phyloP scores from a whole-genome alignment of 2,113 vertebrate genomes.

The Oryzias melastigma region DNA sequence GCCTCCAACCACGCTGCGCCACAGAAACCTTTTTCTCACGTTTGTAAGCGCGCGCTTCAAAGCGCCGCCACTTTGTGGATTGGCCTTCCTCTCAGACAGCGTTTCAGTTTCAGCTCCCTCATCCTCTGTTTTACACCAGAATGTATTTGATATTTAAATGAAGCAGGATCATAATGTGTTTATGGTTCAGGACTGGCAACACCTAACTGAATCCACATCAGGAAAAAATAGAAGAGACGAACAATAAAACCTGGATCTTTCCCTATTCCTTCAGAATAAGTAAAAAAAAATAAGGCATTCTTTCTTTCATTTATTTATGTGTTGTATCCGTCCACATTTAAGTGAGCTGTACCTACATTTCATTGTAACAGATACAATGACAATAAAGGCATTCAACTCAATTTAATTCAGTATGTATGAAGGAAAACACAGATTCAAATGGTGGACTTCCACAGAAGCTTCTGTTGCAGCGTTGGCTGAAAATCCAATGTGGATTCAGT shows the following conservation, averaged over 20 bases:
- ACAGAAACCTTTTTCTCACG: constrained; percentile 33
- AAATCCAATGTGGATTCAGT: constrained; percentile 33
- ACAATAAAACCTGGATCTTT: not conserved
- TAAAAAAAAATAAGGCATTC: too few species aligned
- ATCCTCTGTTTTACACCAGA: constrained; percentile 73
- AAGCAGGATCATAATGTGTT: constrained; percentile 78
- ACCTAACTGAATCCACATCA: constrained; percentile 56
- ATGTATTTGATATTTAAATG: constrained; percentile 78
- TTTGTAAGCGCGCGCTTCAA: constrained; percentile 31
- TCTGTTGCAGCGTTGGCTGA: constrained; percentile 29
- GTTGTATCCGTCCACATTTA: too few species aligned
- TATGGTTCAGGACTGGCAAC: constrained; percentile 66
- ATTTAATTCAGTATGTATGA: not conserved
- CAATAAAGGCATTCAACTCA: too few species aligned
- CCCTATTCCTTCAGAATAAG: too few species aligned
- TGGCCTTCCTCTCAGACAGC: constrained; percentile 73
- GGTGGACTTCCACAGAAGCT: constrained; percentile 47
- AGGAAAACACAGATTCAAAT: constrained; percentile 59
- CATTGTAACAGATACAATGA: too few species aligned
- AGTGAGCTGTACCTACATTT: too few species aligned
- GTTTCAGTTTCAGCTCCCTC: constrained; percentile 76
- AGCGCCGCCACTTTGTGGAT: constrained; percentile 72
- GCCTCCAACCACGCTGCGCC: not conserved
- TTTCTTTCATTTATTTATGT: too few species aligned
- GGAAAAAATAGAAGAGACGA: constrained; percentile 24